A percentile compares a stretch with the other conserved stretches of the same genome.
These are phyloP conservation scores for Drepana arcuata DNA, from an alignment of 1,140 invertebrate species.

Conservation along the genomic window DNA sequence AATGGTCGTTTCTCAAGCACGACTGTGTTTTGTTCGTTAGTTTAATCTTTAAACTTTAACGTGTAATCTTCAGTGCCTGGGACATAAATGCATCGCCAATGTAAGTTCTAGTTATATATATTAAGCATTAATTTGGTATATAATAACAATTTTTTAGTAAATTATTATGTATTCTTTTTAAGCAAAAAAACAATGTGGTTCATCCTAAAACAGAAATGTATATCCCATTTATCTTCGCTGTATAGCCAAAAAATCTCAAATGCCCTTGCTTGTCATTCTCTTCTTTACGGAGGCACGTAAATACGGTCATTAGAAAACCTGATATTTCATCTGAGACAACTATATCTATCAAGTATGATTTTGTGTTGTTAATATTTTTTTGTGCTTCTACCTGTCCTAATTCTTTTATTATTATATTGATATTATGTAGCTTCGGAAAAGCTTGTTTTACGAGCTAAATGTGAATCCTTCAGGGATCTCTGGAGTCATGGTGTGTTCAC, in stretches of 20 bases:
- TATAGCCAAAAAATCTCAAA: background rate
- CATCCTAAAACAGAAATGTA: background rate
- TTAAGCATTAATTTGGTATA: too few relatives aligned
- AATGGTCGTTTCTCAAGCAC: too few relatives aligned
- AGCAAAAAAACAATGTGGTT: too few relatives aligned
- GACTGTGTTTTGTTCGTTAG: too few relatives aligned
- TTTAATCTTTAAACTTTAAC: too few relatives aligned
- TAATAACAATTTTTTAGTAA: too few relatives aligned
- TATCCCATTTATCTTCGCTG: background rate
- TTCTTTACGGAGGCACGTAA: background rate
- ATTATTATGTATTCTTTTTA: too few relatives aligned
- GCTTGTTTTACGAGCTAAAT: background rate
- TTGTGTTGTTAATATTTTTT: background rate
- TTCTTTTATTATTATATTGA: too few relatives aligned
- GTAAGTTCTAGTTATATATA: too few relatives aligned
- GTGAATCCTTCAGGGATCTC: background rate
- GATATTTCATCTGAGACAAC: background rate
- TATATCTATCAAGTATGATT: background rate
- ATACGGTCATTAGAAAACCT: background rate
- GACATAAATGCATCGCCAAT: too few relatives aligned
- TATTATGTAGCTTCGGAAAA: too few relatives aligned
- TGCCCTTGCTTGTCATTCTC: conserved; percentile 3
- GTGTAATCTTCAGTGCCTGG: too few relatives aligned
- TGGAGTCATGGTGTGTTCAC: background rate
- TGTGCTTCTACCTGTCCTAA: background rate